phyloP scores from a whole-genome alignment of 2,797 vertebrate genomes.

The Morelia viridis region DNA sequence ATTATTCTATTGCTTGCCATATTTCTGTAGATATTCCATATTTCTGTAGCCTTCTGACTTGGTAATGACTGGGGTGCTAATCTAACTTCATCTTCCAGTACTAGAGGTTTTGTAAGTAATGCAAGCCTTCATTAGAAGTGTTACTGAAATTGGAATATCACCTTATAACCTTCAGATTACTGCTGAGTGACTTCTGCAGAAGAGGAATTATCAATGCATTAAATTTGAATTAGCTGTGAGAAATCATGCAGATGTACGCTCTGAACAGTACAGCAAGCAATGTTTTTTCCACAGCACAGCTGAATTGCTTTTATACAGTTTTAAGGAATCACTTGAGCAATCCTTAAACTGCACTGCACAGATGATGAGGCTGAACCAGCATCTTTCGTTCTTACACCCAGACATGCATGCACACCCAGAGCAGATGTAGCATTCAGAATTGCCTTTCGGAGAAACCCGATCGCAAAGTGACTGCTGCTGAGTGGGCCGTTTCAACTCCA shows the following conservation, averaged over 20 bases:
- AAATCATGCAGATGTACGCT: slow-evolving; percentile 81
- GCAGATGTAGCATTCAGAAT: slow-evolving; percentile 62
- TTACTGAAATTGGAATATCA: slow-evolving; percentile 74
- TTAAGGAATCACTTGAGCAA: slow-evolving; percentile 78
- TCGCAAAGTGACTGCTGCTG: slow-evolving; percentile 60
- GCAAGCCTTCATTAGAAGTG: slow-evolving; percentile 52
- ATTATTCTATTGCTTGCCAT: background rate
- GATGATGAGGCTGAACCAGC: slow-evolving; percentile 76
- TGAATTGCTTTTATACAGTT: slow-evolving; percentile 78
- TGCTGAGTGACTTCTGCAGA: slow-evolving; percentile 70
- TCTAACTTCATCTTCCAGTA: background rate
- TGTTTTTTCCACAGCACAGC: slow-evolving; percentile 72
- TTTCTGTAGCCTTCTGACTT: background rate
- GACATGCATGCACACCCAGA: slow-evolving; percentile 12
- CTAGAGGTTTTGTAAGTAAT: background rate
- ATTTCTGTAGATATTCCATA: background rate
- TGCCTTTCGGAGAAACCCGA: slow-evolving; percentile 68
- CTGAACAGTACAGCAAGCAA: slow-evolving; percentile 69
- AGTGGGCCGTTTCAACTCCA: slow-evolving; percentile 66
- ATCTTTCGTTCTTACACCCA: slow-evolving; percentile 60
- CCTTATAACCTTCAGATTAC: slow-evolving; percentile 77
- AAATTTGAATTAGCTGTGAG: slow-evolving; percentile 80
- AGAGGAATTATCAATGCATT: slow-evolving; percentile 79
- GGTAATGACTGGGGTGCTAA: background rate
- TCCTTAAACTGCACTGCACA: slow-evolving; percentile 73